These are phyloP conservation scores for Idaea dimidiata DNA, from an alignment of 2,888 invertebrate species.

Conservation along the genomic window DNA sequence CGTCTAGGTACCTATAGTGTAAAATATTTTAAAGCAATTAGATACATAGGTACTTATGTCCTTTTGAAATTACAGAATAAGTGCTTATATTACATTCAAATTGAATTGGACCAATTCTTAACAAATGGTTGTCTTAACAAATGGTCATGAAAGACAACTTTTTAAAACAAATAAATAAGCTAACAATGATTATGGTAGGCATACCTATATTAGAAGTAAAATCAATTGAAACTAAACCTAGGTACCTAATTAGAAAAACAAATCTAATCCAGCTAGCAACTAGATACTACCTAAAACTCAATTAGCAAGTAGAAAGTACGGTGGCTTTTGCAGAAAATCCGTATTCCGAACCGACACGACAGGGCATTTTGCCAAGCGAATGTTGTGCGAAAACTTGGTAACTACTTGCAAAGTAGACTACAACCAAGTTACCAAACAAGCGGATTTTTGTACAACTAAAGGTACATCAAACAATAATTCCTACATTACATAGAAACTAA, in stretches of 20 bases:
- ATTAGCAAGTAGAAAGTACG: constrained; percentile 49
- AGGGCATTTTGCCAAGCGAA: constrained; percentile 54
- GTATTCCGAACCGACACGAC: constrained; percentile 46
- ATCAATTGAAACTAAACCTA: neutral
- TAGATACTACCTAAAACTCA: constrained; percentile 36
- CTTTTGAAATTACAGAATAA: too few relatives aligned
- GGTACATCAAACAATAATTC: neutral
- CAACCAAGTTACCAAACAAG: neutral
- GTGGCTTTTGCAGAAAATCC: constrained; percentile 49
- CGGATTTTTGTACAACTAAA: neutral
- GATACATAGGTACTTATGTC: too few relatives aligned
- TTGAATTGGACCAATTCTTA: too few relatives aligned
- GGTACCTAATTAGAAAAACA: constrained; percentile 18
- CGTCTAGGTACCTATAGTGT: too few relatives aligned
- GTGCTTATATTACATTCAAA: too few relatives aligned
- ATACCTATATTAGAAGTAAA: neutral
- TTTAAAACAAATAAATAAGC: too few relatives aligned
- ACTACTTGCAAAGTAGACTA: constrained; percentile 30
- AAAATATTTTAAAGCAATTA: too few relatives aligned
- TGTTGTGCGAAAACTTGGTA: constrained; percentile 47
- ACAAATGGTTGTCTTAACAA: too few relatives aligned
- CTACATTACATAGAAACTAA: neutral
- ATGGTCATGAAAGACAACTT: too few relatives aligned
- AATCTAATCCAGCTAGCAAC: constrained; percentile 18
- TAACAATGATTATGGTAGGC: too few relatives aligned